Percentiles rank a stretch among this genome's conserved stretches.
Conservation (phyloP, 2,113 vertebrate species). For the Atlantisia rogersi region DNA sequence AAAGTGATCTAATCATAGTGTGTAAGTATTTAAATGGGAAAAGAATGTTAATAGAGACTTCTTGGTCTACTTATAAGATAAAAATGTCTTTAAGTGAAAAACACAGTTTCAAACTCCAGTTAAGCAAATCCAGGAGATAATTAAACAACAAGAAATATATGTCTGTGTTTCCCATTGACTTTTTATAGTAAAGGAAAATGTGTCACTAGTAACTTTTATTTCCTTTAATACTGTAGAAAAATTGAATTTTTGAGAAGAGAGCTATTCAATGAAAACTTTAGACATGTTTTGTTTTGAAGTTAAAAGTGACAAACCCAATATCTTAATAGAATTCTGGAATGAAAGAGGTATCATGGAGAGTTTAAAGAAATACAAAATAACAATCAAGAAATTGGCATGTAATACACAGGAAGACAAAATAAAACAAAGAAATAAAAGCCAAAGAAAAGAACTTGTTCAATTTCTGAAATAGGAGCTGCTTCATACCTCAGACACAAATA, state of each 20-base stretch:
- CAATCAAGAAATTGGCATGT: background rate
- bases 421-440: background rate
- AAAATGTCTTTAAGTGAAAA: background rate
- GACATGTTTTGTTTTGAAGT: background rate
- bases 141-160: background rate
- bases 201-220: background rate
- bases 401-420: background rate
- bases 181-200: background rate
- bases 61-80: background rate
- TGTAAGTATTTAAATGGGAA: background rate
- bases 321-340: background rate
- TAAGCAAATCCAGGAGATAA: background rate
- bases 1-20: background rate
- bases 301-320: background rate
- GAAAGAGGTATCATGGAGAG: fast-evolving
- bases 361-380: background rate
- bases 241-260: background rate
- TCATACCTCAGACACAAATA: background rate
- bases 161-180: background rate
- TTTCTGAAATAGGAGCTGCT: background rate
- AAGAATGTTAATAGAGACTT: background rate
- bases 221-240: background rate
- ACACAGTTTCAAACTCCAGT: background rate
- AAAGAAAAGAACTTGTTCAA: background rate
- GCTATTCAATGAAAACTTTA: background rate